Conservation (phyloP, 2,888 invertebrate genomes). For the Pristionchus arcanus region DNA sequence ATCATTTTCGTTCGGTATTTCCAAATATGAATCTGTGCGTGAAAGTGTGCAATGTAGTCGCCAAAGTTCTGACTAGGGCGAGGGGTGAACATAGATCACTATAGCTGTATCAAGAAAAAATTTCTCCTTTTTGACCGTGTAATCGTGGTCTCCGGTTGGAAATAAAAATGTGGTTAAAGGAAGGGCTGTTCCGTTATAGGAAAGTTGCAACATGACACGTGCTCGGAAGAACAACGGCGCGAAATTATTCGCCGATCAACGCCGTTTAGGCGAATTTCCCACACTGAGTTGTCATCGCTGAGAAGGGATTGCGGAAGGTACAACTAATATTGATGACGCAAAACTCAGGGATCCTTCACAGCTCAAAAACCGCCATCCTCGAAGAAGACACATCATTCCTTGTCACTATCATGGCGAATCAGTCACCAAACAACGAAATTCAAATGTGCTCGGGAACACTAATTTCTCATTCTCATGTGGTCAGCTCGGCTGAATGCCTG, state of each 20-base stretch:
- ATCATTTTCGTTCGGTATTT: no score
- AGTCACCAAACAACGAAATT: neutral
- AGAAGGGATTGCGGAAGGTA: neutral
- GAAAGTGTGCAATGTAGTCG: no score
- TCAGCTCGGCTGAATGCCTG: neutral
- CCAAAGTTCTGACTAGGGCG: no score
- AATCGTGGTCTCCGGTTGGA: no score
- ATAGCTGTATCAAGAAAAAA: neutral
- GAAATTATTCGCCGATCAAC: neutral
- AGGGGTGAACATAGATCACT: no score
- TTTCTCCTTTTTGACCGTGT: no score
- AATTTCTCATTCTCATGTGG: neutral
- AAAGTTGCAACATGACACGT: neutral
- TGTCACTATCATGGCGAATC: neutral
- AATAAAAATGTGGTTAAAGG: no score
- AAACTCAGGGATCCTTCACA: neutral
- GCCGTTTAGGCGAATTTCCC: neutral
- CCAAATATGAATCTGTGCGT: no score
- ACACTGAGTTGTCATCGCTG: neutral
- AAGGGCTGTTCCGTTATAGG: no score
- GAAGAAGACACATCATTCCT: neutral
- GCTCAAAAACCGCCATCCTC: neutral
- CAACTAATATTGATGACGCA: neutral
- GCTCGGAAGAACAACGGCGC: neutral
- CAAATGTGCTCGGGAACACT: neutral